Percentiles rank a stretch among this genome's conserved stretches.
These are phyloP conservation scores for Imbricaverruca yamaguchii DNA, from an alignment of 2,888 invertebrate genomes.

Conservation along the genomic window DNA sequence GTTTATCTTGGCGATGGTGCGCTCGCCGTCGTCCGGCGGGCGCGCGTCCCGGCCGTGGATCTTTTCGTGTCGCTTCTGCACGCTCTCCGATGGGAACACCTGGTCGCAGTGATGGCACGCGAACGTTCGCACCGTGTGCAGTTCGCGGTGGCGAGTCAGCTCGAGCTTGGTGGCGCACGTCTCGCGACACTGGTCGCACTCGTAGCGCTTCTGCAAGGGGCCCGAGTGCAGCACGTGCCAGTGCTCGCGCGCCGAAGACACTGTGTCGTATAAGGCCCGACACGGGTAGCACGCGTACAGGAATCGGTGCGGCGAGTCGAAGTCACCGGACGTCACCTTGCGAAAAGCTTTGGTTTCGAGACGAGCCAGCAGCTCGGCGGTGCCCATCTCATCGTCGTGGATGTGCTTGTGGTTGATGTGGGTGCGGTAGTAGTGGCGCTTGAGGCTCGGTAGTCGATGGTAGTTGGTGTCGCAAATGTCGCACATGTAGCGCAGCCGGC, in stretches of 20 bases:
- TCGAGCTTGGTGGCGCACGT: conserved; percentile 43
- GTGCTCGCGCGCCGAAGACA: conserved; percentile 40
- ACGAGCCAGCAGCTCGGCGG: conserved; percentile 41
- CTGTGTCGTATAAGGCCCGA: conserved; percentile 40
- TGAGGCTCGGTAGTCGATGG: conserved; percentile 46
- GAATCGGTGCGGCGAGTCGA: conserved; percentile 31
- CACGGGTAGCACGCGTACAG: conserved; percentile 45
- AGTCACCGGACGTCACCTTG: neutral
- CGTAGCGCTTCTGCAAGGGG: conserved; percentile 36
- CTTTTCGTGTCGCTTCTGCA: conserved; percentile 35
- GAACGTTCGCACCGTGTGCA: conserved; percentile 41
- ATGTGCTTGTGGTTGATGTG: conserved; percentile 46
- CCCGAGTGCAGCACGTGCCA: conserved; percentile 38
- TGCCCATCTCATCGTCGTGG: conserved; percentile 42
- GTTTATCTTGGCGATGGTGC: conserved; percentile 23
- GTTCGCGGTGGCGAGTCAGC: conserved; percentile 56
- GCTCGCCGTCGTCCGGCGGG: conserved; percentile 11
- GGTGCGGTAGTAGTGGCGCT: conserved; percentile 46
- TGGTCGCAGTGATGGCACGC: conserved; percentile 38
- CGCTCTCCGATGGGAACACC: conserved; percentile 34
- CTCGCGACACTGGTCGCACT: conserved; percentile 41
- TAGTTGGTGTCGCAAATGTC: conserved; percentile 47
- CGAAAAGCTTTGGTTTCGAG: conserved; percentile 24
- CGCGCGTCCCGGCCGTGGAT: conserved; percentile 26
- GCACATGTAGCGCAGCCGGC: conserved; percentile 38